Conservation (phyloP, 2,113 vertebrate genomes). For the Bostrychus sinensis region DNA sequence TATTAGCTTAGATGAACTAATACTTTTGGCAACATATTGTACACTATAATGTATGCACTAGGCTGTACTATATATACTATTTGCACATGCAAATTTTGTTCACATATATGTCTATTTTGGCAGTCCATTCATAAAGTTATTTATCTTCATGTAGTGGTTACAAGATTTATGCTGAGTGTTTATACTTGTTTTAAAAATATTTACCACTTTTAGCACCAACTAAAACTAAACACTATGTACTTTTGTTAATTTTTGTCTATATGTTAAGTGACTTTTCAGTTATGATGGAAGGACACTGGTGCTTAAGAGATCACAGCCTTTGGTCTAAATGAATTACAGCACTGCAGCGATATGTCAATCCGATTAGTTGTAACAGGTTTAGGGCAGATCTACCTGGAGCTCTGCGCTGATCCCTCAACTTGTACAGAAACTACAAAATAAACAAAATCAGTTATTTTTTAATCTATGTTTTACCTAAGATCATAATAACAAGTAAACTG, state of each 20-base stretch:
- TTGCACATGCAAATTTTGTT: too few relatives aligned
- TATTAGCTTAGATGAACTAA: too few relatives aligned
- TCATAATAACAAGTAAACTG: too few relatives aligned
- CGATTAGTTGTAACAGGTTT: slow-evolving; percentile 77
- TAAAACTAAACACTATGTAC: too few relatives aligned
- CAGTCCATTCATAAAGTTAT: background rate
- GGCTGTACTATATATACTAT: too few relatives aligned
- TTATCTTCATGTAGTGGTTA: background rate
- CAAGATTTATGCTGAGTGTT: background rate
- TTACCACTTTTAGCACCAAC: background rate
- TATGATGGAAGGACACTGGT: slow-evolving; percentile 54
- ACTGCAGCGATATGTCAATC: slow-evolving; percentile 69
- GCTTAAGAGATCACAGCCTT: slow-evolving; percentile 73
- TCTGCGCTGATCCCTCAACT: slow-evolving; percentile 52
- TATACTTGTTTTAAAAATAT: too few relatives aligned
- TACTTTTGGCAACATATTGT: too few relatives aligned
- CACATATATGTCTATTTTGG: too few relatives aligned
- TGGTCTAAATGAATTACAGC: slow-evolving; percentile 69
- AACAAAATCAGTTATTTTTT: too few relatives aligned
- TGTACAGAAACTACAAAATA: slow-evolving; percentile 11
- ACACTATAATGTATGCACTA: too few relatives aligned
- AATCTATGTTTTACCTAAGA: too few relatives aligned
- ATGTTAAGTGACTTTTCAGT: slow-evolving; percentile 47
- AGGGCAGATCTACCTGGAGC: slow-evolving; percentile 69
- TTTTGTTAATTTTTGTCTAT: background rate